Base-by-base conservation (phyloP, 92 coral and sea anemone genomes). In the Anthopleura xanthogrammica region DNA sequence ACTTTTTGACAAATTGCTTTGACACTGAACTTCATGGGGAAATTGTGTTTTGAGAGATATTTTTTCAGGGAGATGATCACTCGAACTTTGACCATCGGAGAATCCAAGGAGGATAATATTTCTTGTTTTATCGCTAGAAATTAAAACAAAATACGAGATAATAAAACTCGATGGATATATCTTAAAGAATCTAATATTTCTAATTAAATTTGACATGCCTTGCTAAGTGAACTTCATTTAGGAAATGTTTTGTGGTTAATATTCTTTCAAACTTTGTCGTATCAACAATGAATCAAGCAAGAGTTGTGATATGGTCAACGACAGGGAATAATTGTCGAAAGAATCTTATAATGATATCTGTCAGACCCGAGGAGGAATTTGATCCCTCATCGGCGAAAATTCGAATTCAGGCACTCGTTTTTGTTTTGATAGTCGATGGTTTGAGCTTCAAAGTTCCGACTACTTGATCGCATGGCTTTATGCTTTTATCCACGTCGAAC, bases 1-100 rank as follows among this genome's bases (percentile, higher is more conserved):
- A 79, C 41, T n/a, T 68, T 68, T 68, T 50, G 77, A 68, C 84
- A 81, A 81, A 80, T 80, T 79, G 29, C 82, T 68, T 68, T 68
- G 74, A 56, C 40, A 79, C 52, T 58, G 55, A 60, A 64, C 17
- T 42, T 39, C 41, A 16, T 5, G 40, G 40, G 12, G 11, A 56
- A 19, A 23, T 68, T n/a, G 29, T 68, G 36, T 68, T 68, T n/a
- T 29, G 72, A 56, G n/a, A 40, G 75, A 20, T 80, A 80, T 80
- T 80, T 60, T 80, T 80, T 80, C 83, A 80, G 83, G 7, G 41
- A 57, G 65, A n/a, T 57, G 29, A 48, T 50, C 52, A 81, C 74
- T 41, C 77, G 77, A 81, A 68, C 77, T 81, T 81, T 70, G 77
- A 81, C 66, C 84, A 36, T 7, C 16, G 40, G 29, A 62, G 58